Conservation (phyloP, 2,113 vertebrate genomes). For the Hippocampus comes region DNA sequence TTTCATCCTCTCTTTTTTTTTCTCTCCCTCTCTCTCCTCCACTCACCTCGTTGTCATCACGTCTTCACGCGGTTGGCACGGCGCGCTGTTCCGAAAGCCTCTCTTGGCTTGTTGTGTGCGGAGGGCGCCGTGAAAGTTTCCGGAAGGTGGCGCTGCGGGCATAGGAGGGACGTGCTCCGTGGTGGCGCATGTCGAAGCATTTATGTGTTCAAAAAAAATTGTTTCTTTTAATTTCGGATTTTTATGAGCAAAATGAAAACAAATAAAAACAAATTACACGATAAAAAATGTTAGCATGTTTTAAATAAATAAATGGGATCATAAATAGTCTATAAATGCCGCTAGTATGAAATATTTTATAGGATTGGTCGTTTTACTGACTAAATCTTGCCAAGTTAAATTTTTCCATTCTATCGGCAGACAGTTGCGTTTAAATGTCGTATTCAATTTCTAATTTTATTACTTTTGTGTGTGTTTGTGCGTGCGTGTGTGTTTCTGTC, state of each 20-base stretch:
- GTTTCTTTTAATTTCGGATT: too few species aligned
- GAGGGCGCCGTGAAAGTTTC: background rate
- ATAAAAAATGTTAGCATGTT: too few species aligned
- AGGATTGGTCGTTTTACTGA: too few species aligned
- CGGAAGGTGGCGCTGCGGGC: background rate
- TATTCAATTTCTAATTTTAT: too few species aligned
- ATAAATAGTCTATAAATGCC: too few species aligned
- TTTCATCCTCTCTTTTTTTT: constrained; percentile 39
- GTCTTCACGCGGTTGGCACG: background rate
- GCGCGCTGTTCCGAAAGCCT: background rate
- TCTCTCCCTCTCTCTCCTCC: background rate
- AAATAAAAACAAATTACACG: too few species aligned
- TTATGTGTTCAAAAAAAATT: background rate
- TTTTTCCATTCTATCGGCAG: too few species aligned
- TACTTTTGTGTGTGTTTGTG: background rate
- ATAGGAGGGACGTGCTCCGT: background rate
- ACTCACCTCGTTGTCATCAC: background rate
- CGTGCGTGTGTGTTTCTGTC: constrained; percentile 1
- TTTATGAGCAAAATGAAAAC: too few species aligned
- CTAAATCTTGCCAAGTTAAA: too few species aligned
- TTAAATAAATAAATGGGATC: too few species aligned
- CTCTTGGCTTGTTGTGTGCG: background rate
- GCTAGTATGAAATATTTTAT: too few species aligned
- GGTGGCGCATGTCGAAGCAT: background rate
- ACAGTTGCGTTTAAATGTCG: background rate